These are phyloP conservation scores for Ichneumoninae sp. DNA, from an alignment of 2,888 invertebrate genomes.

Conservation along the genomic window DNA sequence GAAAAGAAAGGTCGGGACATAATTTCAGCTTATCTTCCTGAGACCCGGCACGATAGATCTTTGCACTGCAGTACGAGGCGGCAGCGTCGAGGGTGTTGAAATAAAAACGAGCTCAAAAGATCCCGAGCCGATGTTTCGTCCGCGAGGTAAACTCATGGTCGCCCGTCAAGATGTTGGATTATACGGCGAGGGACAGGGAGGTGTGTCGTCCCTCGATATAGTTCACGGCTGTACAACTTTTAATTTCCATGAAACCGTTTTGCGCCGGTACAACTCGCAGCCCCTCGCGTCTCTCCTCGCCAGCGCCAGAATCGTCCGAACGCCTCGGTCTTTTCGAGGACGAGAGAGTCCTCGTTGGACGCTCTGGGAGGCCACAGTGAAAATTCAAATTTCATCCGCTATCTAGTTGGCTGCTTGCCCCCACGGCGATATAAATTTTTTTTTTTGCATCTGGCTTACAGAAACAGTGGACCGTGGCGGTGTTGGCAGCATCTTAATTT, in stretches of 20 bases:
- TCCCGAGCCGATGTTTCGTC: conserved; percentile 33
- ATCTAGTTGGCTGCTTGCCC: conserved; percentile 71
- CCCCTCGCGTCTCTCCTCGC: conserved; percentile 37
- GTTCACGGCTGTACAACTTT: conserved; percentile 77
- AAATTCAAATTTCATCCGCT: conserved; percentile 76
- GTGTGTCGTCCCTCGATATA: conserved; percentile 66
- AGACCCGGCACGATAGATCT: background rate
- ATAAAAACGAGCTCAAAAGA: conserved; percentile 45
- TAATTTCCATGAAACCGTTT: conserved; percentile 80
- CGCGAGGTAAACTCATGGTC: conserved; percentile 61
- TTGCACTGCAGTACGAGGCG: background rate
- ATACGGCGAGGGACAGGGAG: conserved; percentile 37
- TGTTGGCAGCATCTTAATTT: conserved; percentile 68
- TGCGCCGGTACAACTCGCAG: conserved; percentile 68
- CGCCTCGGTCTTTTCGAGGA: background rate
- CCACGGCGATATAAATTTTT: conserved; percentile 72
- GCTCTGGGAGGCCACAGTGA: conserved; percentile 52
- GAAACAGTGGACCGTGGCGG: conserved; percentile 22
- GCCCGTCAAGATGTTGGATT: conserved; percentile 66
- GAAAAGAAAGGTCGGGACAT: conserved; percentile 17
- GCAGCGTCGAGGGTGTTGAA: background rate
- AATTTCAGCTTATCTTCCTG: background rate
- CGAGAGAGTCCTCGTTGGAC: background rate
- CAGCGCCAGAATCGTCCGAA: conserved; percentile 20
- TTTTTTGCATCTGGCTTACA: conserved; percentile 60